phyloP scores from a whole-genome alignment of 2,888 invertebrate species.

The Alsophila aescularia region DNA sequence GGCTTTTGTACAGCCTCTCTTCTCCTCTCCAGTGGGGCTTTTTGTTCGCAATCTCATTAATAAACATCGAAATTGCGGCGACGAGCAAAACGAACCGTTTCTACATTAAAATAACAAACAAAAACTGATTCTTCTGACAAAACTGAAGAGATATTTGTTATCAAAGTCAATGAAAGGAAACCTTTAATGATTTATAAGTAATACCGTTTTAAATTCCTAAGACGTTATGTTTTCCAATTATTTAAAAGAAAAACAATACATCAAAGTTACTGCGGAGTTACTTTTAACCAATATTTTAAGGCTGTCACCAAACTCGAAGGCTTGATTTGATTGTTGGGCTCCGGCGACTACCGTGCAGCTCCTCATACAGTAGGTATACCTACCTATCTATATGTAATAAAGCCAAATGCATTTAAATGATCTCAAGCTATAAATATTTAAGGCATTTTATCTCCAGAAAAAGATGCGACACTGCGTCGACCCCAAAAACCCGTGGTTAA shows the following conservation, averaged over 20 bases:
- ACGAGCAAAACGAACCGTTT: slow-evolving; percentile 31
- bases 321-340: too few relatives aligned
- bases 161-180: too few relatives aligned
- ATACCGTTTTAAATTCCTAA: too few relatives aligned
- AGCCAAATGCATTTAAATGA: slow-evolving; percentile 12
- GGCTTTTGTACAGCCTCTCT: slow-evolving; percentile 43
- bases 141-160: slow-evolving; percentile 14
- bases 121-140: slow-evolving; percentile 19
- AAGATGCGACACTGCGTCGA: neutral
- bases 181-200: too few relatives aligned
- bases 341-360: too few relatives aligned
- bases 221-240: neutral
- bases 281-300: too few relatives aligned
- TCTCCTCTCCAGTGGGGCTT: slow-evolving; percentile 39
- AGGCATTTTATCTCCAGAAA: slow-evolving; percentile 6
- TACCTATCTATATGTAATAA: too few relatives aligned
- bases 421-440: slow-evolving; percentile 17
- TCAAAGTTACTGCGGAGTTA: too few relatives aligned
- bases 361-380: too few relatives aligned
- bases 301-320: too few relatives aligned
- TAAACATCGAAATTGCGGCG: slow-evolving; percentile 50
- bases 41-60: slow-evolving; percentile 66
- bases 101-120: slow-evolving; percentile 36
- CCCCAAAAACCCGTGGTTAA: slow-evolving; percentile 18
- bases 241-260: too few relatives aligned